These are phyloP conservation scores for Lucinisca nassula DNA, from an alignment of 2,888 invertebrate species.

Conservation along the genomic window DNA sequence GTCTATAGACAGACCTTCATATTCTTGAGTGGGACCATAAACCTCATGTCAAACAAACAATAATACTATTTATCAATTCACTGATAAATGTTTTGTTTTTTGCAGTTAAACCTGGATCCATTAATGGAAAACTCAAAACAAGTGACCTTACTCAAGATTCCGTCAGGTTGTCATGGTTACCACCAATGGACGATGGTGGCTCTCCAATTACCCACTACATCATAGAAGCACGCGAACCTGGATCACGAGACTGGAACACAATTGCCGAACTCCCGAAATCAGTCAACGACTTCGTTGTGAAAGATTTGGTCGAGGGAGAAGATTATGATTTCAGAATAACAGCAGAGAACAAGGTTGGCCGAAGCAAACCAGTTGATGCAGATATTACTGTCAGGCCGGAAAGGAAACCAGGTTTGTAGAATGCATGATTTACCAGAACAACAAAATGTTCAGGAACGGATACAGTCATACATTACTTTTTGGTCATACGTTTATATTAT, in stretches of 20 bases:
- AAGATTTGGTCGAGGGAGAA: constrained; percentile 94
- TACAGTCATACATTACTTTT: too few species aligned
- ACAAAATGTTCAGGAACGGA: too few species aligned
- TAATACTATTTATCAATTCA: too few species aligned
- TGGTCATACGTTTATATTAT: too few species aligned
- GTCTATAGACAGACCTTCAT: too few species aligned
- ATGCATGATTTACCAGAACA: background rate
- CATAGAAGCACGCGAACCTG: constrained; percentile 91
- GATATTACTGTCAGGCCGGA: constrained; percentile 89
- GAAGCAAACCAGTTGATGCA: constrained; percentile 88
- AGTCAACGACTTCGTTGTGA: constrained; percentile 56
- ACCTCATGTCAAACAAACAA: too few species aligned
- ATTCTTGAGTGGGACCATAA: too few species aligned
- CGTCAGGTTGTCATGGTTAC: constrained; percentile 91
- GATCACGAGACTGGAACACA: constrained; percentile 92
- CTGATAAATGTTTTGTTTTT: constrained; percentile 1
- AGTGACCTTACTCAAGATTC: constrained; percentile 95
- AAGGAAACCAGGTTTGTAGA: constrained; percentile 80
- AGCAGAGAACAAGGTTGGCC: constrained; percentile 96
- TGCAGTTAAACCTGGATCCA: constrained; percentile 85
- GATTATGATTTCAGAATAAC: constrained; percentile 96
- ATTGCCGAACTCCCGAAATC: constrained; percentile 72
- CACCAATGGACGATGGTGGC: constrained; percentile 84
- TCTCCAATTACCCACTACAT: constrained; percentile 81
- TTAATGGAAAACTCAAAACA: constrained; percentile 90